A percentile compares a stretch with the other conserved stretches of the same genome.
Conservation (phyloP, 2,113 vertebrate species). For the Onychorhynchus coronatus region DNA sequence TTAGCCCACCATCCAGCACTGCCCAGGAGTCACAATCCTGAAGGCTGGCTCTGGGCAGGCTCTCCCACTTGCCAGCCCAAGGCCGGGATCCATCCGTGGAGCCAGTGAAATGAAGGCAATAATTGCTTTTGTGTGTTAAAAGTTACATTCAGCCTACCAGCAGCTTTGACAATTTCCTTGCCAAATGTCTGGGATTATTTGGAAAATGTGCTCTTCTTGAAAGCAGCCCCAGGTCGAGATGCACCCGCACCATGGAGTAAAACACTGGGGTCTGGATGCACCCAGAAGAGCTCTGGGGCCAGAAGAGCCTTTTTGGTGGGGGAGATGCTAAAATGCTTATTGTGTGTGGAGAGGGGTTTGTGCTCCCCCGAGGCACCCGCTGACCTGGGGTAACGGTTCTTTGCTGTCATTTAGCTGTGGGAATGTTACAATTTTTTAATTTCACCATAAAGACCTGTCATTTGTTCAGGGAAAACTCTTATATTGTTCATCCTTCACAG, state of each 20-base stretch:
- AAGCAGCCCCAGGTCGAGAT: neutral
- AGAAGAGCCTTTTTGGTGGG: neutral
- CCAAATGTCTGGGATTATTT: conserved; percentile 26
- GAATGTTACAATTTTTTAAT: neutral
- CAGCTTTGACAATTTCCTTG: conserved; percentile 25
- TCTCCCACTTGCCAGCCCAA: neutral
- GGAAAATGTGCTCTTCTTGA: neutral
- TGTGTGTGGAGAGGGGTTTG: neutral
- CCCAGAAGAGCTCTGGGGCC: neutral
- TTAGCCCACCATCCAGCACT: neutral
- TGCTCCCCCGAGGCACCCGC: neutral
- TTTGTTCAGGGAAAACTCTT: neutral
- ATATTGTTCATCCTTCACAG: neutral
- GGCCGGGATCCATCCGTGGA: neutral
- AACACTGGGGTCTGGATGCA: neutral
- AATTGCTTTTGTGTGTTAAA: neutral
- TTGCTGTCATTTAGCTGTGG: neutral
- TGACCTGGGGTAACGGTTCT: neutral
- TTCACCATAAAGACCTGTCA: neutral
- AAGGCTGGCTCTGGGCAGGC: neutral
- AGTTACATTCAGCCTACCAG: neutral
- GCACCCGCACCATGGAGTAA: neutral
- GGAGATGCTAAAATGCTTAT: neutral
- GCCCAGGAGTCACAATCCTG: neutral
- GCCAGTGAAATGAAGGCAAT: neutral